A percentile compares a stretch with the other conserved stretches of the same genome.
These are phyloP conservation scores for Baronia brevicornis DNA, from an alignment of 2,888 invertebrate species.

Conservation along the genomic window DNA sequence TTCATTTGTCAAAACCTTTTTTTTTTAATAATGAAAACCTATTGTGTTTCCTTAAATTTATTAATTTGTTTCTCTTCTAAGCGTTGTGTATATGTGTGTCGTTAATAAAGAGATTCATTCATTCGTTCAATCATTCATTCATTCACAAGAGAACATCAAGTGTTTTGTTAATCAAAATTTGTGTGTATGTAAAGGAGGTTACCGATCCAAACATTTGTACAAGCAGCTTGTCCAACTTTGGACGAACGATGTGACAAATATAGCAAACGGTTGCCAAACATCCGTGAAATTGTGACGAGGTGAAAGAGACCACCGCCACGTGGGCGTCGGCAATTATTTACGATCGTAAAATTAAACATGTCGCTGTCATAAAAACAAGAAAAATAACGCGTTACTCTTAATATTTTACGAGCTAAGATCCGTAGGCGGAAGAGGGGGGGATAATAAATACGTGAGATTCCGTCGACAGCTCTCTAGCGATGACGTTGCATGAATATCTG, in stretches of 20 bases:
- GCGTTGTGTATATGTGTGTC: no score
- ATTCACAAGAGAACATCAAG: no score
- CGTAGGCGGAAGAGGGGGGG: slow-evolving; percentile 26
- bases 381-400: slow-evolving; percentile 33
- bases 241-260: slow-evolving; percentile 3
- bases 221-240: slow-evolving; percentile 4
- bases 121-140: no score
- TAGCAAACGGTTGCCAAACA: slow-evolving; percentile 7
- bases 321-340: slow-evolving; percentile 29
- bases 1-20: no score
- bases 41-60: no score
- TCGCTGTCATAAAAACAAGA: slow-evolving; percentile 39
- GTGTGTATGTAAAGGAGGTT: slow-evolving; percentile 11
- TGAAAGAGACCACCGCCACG: slow-evolving; percentile 7
- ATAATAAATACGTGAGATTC: slow-evolving; percentile 24
- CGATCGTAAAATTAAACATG: slow-evolving; percentile 33
- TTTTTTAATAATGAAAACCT: no score
- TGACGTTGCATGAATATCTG: slow-evolving; percentile 15
- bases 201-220: slow-evolving; percentile 8
- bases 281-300: background rate
- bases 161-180: no score
- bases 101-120: no score
- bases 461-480: slow-evolving; percentile 21
- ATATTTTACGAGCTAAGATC: slow-evolving; percentile 20
- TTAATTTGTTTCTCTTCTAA: no score